Base-by-base conservation (phyloP, 1,140 invertebrate genomes). In the Dendroctonus valens region DNA sequence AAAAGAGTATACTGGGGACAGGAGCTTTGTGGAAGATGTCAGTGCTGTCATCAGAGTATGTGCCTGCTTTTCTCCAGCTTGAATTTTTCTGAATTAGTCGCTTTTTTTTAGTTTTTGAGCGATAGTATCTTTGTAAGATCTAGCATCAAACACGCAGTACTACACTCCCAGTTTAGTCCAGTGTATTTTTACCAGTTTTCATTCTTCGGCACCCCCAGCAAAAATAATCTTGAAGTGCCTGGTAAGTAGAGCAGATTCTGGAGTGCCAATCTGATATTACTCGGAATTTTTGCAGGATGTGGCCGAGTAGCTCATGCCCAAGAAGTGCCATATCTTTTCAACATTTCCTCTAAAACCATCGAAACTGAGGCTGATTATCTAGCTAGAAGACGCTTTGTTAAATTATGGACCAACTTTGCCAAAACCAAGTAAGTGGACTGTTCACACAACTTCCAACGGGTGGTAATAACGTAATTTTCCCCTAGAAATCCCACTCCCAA, bases 111-210 rank as follows among this genome's bases (percentile, higher is more conserved):
- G 59, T 51, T 15, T 14, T 6, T 4, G 12, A 64, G 52, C 38
- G 62, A 64, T 40, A 44, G 12, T n/a, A 15, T 12, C 8, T 55
- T 57, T 48, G 41, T 64, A 7, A 54, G 62, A 55, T 7, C 46
- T 46, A n/a, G 15, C n/a, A 44, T 55, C 6, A 64, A 64, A 41
- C 62, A 64, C 14, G 62, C 44, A 39, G 5, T 49, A 12, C 53
- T 64, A 3, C 62, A 64, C n/a, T 46, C 12, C n/a, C 37, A 64
- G 9, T 41, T 14, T 38, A 41, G 41, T 26, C 41, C 40, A 9
- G 62, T 64, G 0, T 64, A 64, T 41, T 50, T 64, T 40, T 64
- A 64, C n/a, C 15, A 64, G 49, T 49, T 64, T 48, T 55, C 62
- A 5, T 64, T 55, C 41, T 37, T 15, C 4, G 62, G 62, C 11